A percentile compares a stretch with the other conserved stretches of the same genome.
Conservation (phyloP, 2,797 vertebrate genomes). For the Erpetoichthys calabaricus region DNA sequence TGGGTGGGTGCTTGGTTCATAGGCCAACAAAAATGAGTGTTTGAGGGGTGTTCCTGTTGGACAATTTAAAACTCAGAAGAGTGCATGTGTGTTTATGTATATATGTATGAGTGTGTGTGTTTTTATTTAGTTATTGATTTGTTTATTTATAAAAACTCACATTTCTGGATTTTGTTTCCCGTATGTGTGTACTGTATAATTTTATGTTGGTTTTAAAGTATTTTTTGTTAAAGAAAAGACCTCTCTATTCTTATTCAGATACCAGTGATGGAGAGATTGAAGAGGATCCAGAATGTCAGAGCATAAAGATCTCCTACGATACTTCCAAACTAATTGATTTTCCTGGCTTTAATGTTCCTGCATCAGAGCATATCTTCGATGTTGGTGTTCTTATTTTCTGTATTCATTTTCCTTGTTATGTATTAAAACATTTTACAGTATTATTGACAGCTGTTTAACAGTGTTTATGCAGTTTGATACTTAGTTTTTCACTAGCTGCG, state of each 20-base stretch:
- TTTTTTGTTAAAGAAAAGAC: no score
- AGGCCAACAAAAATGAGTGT: no score
- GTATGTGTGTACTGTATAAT: not conserved
- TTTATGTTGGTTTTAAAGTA: not conserved
- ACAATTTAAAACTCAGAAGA: not conserved
- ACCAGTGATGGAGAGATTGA: slow-evolving; percentile 37
- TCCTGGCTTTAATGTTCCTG: slow-evolving; percentile 81
- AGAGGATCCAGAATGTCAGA: slow-evolving; percentile 32
- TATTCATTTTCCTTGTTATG: not conserved
- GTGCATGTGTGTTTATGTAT: not conserved
- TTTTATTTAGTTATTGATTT: not conserved
- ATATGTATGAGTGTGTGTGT: not conserved
- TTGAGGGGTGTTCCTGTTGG: not conserved
- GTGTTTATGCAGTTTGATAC: no score
- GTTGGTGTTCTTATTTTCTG: slow-evolving; percentile 49
- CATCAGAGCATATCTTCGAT: slow-evolving; percentile 64
- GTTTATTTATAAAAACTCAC: not conserved
- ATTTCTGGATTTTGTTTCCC: not conserved
- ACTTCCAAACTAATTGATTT: slow-evolving; percentile 84
- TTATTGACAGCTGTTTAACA: no score
- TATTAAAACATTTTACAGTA: no score
- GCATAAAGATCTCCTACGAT: slow-evolving; percentile 62
- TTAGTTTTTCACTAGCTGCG: no score
- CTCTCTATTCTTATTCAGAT: slow-evolving; percentile 17
- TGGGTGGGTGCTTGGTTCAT: no score